Conservation (phyloP, 2,113 vertebrate genomes). For the Carettochelys insculpta region DNA sequence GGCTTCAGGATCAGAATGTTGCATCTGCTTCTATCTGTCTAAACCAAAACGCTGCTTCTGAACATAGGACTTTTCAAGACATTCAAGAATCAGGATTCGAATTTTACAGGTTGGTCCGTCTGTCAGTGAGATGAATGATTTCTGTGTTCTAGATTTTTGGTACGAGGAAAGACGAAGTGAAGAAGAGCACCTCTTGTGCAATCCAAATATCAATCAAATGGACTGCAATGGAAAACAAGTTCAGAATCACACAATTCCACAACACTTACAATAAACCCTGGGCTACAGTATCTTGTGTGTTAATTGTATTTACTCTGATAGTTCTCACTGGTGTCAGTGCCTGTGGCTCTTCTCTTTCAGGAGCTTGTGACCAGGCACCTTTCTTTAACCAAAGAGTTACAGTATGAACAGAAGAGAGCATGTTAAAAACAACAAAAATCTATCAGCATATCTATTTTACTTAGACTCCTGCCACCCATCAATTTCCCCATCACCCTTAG, state of each 20-base stretch:
- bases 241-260: too few species aligned
- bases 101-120: slow-evolving; percentile 2
- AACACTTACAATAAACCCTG: not conserved
- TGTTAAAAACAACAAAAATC: not conserved
- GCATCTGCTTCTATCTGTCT: not conserved
- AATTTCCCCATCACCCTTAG: not conserved
- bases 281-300: not conserved
- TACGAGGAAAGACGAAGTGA: not conserved
- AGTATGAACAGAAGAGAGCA: not conserved
- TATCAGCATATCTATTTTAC: not conserved
- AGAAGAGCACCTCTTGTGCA: not conserved
- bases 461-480: not conserved
- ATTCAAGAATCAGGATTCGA: slow-evolving; percentile 7
- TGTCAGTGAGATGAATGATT: not conserved
- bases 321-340: not conserved
- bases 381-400: not conserved
- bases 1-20: accelerated
- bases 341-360: not conserved
- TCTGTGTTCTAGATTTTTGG: not conserved
- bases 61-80: not conserved
- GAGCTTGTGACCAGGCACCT: not conserved
- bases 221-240: not conserved
- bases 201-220: not conserved
- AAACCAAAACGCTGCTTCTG: not conserved
- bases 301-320: not conserved